Conservation (phyloP, 1,140 invertebrate species). For the Drosophila serrata region DNA sequence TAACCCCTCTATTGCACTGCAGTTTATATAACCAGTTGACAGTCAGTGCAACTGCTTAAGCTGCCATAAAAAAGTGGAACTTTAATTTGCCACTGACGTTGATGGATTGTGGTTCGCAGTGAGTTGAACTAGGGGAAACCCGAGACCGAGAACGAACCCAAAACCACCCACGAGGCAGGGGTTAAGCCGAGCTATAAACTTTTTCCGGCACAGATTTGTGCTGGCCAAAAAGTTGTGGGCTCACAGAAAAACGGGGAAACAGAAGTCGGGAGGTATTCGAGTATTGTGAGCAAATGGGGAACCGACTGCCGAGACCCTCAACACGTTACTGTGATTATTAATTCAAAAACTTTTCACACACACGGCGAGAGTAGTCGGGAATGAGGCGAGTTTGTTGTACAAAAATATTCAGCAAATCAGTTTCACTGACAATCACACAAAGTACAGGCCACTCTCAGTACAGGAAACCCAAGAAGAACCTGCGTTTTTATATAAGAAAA, state of each 20-base stretch:
- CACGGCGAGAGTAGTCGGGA: background rate
- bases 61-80: conserved; percentile 40
- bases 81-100: conserved; percentile 51
- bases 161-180: conserved; percentile 25
- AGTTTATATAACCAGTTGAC: conserved; percentile 39
- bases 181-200: conserved; percentile 47
- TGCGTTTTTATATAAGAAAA: background rate
- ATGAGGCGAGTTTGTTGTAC: background rate
- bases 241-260: conserved; percentile 1
- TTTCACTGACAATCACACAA: conserved; percentile 14
- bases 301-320: conserved; percentile 40
- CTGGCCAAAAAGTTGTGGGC: conserved; percentile 38
- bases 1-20: conserved; percentile 1
- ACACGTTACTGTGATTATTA: conserved; percentile 58
- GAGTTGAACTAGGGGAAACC: conserved; percentile 18
- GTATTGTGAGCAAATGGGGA: conserved; percentile 4
- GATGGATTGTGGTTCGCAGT: conserved; percentile 53
- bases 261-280: conserved; percentile 11
- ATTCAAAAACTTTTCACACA: conserved; percentile 66
- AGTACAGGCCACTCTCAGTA: background rate
- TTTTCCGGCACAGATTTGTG: conserved; percentile 50
- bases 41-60: conserved; percentile 47
- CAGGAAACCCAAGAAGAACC: rapidly evolving
- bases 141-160: conserved; percentile 10
- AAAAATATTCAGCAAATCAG: conserved; percentile 21